These are phyloP conservation scores for Drosophila vallismaia DNA, from an alignment of 2,888 invertebrate species.

Conservation along the genomic window DNA sequence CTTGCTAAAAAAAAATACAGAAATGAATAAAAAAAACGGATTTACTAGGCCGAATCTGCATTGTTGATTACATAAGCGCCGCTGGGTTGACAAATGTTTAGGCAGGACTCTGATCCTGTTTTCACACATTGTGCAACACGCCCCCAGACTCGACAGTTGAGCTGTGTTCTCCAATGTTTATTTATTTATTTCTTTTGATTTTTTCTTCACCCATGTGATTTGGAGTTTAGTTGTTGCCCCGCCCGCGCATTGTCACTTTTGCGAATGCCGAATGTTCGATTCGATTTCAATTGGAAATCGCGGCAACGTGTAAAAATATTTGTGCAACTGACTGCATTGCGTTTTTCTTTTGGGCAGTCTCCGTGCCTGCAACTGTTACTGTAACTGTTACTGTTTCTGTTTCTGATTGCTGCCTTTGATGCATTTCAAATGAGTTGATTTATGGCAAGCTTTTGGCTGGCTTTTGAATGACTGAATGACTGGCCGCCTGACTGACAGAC, in stretches of 20 bases:
- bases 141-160: slow-evolving; percentile 36
- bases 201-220: slow-evolving; percentile 1
- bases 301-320: slow-evolving; percentile 73
- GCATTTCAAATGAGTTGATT: slow-evolving; percentile 80
- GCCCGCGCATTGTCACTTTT: slow-evolving; percentile 70
- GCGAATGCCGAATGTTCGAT: slow-evolving; percentile 23
- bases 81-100: slow-evolving; percentile 71
- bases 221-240: slow-evolving; percentile 47
- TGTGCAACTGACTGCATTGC: slow-evolving; percentile 68
- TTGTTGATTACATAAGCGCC: slow-evolving; percentile 68
- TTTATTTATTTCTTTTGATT: slow-evolving; percentile 2
- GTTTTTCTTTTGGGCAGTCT: slow-evolving; percentile 46
- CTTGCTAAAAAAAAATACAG: not conserved
- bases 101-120: slow-evolving; percentile 75
- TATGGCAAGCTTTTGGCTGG: slow-evolving; percentile 73
- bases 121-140: slow-evolving; percentile 76
- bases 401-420: slow-evolving; percentile 80
- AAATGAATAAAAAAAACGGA: slow-evolving; percentile 1
- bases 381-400: slow-evolving; percentile 58
- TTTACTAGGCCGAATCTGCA: slow-evolving; percentile 40
- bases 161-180: slow-evolving; percentile 9
- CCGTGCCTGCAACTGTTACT: slow-evolving; percentile 25
- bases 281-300: slow-evolving; percentile 68
- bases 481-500: slow-evolving; percentile 43
- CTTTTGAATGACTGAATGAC: slow-evolving; percentile 66